These are phyloP conservation scores for Oxyruncus cristatus DNA, from an alignment of 2,113 vertebrate species.

Conservation along the genomic window DNA sequence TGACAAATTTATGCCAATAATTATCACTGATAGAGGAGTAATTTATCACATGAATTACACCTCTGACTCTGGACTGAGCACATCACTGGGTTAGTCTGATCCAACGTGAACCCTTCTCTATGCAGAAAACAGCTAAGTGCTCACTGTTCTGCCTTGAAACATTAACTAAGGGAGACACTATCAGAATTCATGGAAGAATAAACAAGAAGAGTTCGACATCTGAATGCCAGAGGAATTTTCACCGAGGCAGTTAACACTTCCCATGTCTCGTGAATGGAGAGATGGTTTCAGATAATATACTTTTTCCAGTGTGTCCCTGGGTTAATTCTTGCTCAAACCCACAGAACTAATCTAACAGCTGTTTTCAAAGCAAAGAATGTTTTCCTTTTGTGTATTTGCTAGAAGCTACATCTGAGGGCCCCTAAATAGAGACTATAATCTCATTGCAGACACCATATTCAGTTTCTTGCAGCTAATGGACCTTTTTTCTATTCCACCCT, in stretches of 20 bases:
- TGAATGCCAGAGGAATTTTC: background rate
- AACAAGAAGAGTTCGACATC: background rate
- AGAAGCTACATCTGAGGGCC: background rate
- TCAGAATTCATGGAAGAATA: background rate
- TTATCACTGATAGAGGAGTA: background rate
- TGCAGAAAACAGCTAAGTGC: background rate
- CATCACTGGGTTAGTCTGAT: background rate
- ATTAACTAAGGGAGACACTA: background rate
- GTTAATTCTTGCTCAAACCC: background rate
- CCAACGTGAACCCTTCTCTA: background rate
- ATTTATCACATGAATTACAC: background rate
- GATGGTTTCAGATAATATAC: background rate
- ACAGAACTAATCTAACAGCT: background rate
- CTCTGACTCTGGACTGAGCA: background rate
- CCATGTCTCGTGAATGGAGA: background rate
- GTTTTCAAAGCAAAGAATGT: background rate
- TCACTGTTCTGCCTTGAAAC: background rate
- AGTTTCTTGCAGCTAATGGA: background rate
- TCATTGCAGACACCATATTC: background rate
- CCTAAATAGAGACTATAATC: background rate
- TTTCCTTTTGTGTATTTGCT: background rate
- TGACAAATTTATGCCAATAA: background rate
- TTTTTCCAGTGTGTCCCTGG: background rate
- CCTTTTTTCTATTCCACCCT: background rate
- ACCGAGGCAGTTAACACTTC: background rate